phyloP scores from a whole-genome alignment of 2,797 vertebrate species.

The Tauraco hartlaubi region DNA sequence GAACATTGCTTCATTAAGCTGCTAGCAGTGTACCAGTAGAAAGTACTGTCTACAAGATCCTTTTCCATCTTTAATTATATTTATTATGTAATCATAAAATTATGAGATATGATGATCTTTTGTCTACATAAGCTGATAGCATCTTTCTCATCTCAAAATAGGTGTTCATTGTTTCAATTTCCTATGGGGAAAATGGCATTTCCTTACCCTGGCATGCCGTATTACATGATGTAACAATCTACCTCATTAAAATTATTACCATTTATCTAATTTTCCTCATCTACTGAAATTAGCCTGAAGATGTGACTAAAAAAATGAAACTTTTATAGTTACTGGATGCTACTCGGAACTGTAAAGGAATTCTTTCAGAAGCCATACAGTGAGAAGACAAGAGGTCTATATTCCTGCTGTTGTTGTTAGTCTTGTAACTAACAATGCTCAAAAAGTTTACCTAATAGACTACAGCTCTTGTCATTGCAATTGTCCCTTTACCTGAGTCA shows the following conservation, averaged over 20 bases:
- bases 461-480: background rate
- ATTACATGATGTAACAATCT: background rate
- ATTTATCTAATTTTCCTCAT: background rate
- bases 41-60: background rate
- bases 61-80: background rate
- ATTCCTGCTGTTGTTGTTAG: background rate
- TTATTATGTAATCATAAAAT: constrained; percentile 25
- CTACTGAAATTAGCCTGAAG: background rate
- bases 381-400: background rate
- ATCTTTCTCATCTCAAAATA: constrained; percentile 62
- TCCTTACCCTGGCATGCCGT: constrained; percentile 21
- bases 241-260: background rate
- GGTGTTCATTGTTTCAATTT: constrained; percentile 48
- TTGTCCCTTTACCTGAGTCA: background rate
- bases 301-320: background rate
- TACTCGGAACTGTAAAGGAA: background rate
- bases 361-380: background rate
- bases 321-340: background rate
- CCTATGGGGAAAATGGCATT: constrained; percentile 34
- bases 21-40: background rate
- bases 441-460: background rate
- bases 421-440: background rate
- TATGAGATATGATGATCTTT: background rate
- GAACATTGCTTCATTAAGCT: background rate
- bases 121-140: constrained; percentile 18